Evolutionary conservation across 2,888 invertebrate species (phyloP).

Genomic region (Zootermopsis nevadensis): DNA sequence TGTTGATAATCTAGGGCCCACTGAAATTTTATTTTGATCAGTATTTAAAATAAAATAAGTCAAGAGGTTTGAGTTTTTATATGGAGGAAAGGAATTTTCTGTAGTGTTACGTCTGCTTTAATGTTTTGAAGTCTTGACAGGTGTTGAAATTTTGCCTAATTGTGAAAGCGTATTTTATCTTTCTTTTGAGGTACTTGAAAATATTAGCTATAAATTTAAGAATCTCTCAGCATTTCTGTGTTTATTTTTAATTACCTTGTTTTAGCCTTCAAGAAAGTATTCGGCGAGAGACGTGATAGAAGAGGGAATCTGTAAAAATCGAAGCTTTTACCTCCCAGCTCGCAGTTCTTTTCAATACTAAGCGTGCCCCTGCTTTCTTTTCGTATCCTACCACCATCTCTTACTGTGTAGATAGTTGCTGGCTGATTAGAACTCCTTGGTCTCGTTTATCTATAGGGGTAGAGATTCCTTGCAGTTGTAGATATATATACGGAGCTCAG

Average conservation of each 20-base stretch:
- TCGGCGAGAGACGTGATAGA: not conserved
- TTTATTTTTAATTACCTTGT: not conserved
- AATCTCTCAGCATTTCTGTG: not conserved
- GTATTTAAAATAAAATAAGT: not conserved
- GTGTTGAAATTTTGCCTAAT: constrained; percentile 24
- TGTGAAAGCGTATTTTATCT: constrained; percentile 1
- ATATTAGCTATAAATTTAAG: not conserved
- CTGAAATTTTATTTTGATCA: constrained; percentile 25
- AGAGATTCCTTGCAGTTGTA: constrained; percentile 7
- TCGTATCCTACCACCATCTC: not conserved
- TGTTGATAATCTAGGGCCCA: not conserved
- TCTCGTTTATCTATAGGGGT: constrained; percentile 29
- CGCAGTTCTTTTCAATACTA: not conserved
- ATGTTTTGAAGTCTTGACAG: constrained; percentile 14
- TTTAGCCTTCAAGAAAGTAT: not conserved
- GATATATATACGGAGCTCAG: not conserved
- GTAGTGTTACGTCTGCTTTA: constrained; percentile 9
- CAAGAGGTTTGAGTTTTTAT: not conserved
- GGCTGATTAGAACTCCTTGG: constrained; percentile 25
- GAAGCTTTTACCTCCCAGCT: not conserved
- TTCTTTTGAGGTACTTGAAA: not conserved
- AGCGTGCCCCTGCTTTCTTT: not conserved
- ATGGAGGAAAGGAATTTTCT: not conserved
- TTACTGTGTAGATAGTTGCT: not conserved
- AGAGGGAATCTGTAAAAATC: not conserved